These are phyloP conservation scores for Nasonovia ribisnigri DNA, from an alignment of 2,888 invertebrate species.

Conservation along the genomic window DNA sequence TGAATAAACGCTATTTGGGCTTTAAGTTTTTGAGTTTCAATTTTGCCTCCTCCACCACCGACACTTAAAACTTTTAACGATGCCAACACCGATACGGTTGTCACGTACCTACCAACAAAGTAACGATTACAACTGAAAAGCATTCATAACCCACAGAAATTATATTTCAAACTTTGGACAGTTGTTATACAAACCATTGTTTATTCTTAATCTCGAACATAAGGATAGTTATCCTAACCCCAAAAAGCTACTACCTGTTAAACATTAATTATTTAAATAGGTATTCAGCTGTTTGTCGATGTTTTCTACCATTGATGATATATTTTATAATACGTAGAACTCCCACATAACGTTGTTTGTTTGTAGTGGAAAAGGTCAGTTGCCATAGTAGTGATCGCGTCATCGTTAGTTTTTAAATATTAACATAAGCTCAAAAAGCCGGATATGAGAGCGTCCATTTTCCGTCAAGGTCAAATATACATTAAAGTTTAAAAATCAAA, in stretches of 20 bases:
- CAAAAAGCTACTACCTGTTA: not conserved
- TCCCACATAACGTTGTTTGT: not conserved
- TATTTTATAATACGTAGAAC: not conserved
- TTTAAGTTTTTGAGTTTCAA: conserved; percentile 37
- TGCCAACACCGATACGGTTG: not conserved
- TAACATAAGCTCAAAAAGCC: not conserved
- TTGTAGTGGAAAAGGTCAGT: not conserved
- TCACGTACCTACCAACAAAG: conserved; percentile 3
- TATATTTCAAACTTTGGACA: conserved; percentile 15
- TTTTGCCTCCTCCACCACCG: not conserved
- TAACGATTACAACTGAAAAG: not conserved
- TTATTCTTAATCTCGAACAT: not conserved
- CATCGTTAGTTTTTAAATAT: not conserved
- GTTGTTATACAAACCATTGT: not conserved
- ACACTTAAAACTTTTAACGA: conserved; percentile 44
- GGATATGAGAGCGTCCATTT: not conserved
- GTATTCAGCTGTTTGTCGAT: not conserved
- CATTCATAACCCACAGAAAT: conserved; percentile 15
- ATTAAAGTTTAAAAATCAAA: not conserved
- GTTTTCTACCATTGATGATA: not conserved
- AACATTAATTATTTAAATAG: conserved; percentile 2
- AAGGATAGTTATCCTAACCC: not conserved
- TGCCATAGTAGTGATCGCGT: conserved; percentile 30
- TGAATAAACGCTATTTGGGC: not conserved
- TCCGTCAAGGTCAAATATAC: not conserved